Conservation (phyloP, 2,113 vertebrate genomes). For the Apteryx mantelli region DNA sequence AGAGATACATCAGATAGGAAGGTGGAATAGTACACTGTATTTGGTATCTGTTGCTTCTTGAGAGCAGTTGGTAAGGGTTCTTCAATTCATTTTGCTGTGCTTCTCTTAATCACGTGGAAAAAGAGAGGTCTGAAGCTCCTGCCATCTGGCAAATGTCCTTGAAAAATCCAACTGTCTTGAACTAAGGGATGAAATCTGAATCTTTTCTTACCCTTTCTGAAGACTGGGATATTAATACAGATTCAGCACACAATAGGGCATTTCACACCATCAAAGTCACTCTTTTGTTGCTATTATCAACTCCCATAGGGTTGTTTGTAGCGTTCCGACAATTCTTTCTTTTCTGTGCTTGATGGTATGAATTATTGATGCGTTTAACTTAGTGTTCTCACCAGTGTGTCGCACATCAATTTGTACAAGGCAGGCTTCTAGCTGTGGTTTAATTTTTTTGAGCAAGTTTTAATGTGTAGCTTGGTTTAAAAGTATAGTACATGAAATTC, state of each 20-base stretch:
- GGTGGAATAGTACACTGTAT: neutral
- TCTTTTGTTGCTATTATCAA: constrained; percentile 37
- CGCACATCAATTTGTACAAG: constrained; percentile 10
- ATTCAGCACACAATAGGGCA: constrained; percentile 34
- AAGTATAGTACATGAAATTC: neutral
- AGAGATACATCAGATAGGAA: constrained; percentile 29
- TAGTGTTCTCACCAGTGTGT: constrained; percentile 22
- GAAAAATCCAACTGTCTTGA: constrained; percentile 36
- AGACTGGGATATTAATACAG: neutral
- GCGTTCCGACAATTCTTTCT: constrained; percentile 30
- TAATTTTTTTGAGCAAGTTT: constrained; percentile 48
- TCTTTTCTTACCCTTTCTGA: constrained; percentile 38
- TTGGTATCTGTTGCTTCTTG: neutral
- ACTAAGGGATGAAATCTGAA: constrained; percentile 54
- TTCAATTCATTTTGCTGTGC: constrained; percentile 37
- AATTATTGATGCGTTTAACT: constrained; percentile 40
- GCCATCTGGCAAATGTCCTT: constrained; percentile 53
- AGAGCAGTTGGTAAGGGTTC: constrained; percentile 14
- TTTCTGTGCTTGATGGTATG: constrained; percentile 61
- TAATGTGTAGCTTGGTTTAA: constrained; percentile 18
- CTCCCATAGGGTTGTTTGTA: constrained; percentile 26
- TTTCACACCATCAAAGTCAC: constrained; percentile 67
- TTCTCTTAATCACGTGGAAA: constrained; percentile 59
- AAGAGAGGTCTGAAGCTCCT: constrained; percentile 54
- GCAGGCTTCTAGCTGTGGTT: constrained; percentile 29